These are phyloP conservation scores for Lamprotornis superbus DNA, from an alignment of 2,113 vertebrate genomes.

Conservation along the genomic window DNA sequence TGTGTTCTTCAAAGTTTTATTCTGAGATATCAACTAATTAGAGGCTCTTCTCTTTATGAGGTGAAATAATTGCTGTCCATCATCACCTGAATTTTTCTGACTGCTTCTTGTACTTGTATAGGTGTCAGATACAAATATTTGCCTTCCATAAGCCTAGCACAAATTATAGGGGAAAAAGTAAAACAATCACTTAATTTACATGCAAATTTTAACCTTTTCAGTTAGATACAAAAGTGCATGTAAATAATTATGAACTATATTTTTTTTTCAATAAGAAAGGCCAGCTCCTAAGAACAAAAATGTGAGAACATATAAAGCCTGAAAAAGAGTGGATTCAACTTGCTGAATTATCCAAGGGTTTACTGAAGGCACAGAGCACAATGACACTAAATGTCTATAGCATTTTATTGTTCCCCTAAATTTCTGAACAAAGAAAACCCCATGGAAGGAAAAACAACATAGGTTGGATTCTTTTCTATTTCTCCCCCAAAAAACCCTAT, in stretches of 20 bases:
- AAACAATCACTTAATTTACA: not conserved
- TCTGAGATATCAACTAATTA: not conserved
- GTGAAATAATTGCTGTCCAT: not conserved
- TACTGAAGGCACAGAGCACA: not conserved
- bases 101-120: not conserved
- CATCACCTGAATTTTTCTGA: not conserved
- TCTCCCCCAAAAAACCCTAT: not conserved
- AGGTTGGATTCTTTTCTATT: not conserved
- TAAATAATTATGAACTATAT: not conserved
- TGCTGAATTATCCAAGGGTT: not conserved
- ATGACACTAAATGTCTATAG: not conserved
- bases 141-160: not conserved
- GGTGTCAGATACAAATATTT: not conserved
- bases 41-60: not conserved
- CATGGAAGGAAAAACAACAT: not conserved
- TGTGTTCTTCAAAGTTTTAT: not conserved
- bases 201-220: not conserved
- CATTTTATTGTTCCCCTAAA: not conserved
- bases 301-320: not conserved
- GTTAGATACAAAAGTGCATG: not conserved
- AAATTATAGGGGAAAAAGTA: not conserved
- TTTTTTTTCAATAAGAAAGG: not conserved
- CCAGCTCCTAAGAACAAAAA: not conserved
- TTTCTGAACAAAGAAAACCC: not conserved
- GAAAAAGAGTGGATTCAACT: not conserved